A percentile compares a stretch with the other conserved stretches of the same genome.
These are phyloP conservation scores for Athalia rosae DNA, from an alignment of 2,888 invertebrate genomes.

Conservation along the genomic window DNA sequence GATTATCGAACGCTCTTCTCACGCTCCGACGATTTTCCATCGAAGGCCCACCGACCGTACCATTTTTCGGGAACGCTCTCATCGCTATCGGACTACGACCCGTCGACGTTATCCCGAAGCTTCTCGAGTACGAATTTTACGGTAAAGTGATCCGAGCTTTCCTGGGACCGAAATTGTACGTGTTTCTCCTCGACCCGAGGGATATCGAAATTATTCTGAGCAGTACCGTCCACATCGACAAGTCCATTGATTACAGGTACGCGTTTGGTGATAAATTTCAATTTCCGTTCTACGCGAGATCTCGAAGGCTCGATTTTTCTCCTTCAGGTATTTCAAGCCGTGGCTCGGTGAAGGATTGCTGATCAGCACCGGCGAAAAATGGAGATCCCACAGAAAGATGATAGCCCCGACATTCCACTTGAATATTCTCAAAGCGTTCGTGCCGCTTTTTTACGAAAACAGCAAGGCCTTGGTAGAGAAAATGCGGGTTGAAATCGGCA, in stretches of 20 bases:
- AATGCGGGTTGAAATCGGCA: constrained; percentile 70
- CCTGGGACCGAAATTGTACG: constrained; percentile 65
- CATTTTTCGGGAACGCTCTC: constrained; percentile 67
- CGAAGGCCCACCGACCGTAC: constrained; percentile 64
- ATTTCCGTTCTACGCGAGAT: too few relatives aligned
- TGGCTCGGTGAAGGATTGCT: constrained; percentile 72
- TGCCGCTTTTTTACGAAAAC: constrained; percentile 75
- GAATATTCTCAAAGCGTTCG: constrained; percentile 75
- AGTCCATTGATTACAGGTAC: constrained; percentile 69
- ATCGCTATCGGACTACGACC: constrained; percentile 60
- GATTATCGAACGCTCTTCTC: not conserved
- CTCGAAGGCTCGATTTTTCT: too few relatives aligned
- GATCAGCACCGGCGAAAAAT: constrained; percentile 73
- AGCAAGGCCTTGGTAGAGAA: constrained; percentile 71
- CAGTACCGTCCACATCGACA: constrained; percentile 69
- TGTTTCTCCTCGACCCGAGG: constrained; percentile 66
- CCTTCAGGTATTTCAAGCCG: constrained; percentile 67
- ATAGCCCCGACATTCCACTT: constrained; percentile 76
- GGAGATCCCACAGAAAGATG: constrained; percentile 75
- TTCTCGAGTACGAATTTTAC: constrained; percentile 57
- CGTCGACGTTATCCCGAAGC: constrained; percentile 55
- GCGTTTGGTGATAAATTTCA: not conserved
- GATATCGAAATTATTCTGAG: constrained; percentile 70
- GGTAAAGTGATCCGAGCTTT: constrained; percentile 64
- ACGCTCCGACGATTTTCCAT: not conserved